Conservation (phyloP, 2,113 vertebrate genomes). For the Scytalopus superciliaris region DNA sequence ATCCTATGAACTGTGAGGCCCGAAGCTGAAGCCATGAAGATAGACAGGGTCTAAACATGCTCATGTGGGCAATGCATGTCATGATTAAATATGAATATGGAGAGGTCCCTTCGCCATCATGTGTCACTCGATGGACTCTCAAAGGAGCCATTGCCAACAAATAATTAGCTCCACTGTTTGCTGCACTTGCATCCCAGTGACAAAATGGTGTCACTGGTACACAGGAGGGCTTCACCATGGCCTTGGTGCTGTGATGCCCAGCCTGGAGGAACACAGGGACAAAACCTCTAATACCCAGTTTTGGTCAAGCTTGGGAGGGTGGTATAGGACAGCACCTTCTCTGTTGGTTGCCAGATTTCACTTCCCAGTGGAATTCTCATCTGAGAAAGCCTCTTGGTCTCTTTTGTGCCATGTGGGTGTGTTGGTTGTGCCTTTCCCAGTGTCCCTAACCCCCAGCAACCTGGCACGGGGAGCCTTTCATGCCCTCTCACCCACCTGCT, state of each 20-base stretch:
- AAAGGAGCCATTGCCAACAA: slow-evolving; percentile 7
- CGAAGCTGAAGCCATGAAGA: background rate
- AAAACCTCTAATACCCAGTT: background rate
- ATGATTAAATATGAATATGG: slow-evolving; percentile 29
- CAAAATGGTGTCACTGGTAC: slow-evolving; percentile 57
- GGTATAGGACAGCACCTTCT: background rate
- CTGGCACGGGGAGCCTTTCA: background rate
- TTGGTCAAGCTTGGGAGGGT: background rate
- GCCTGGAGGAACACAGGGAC: background rate
- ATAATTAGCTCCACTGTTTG: background rate
- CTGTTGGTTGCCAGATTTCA: background rate
- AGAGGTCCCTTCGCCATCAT: background rate
- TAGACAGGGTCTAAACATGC: background rate
- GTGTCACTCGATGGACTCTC: background rate
- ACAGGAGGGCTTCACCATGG: background rate
- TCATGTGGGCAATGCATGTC: background rate
- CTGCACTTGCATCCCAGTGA: slow-evolving; percentile 17
- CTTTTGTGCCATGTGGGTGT: background rate
- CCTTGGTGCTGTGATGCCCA: background rate
- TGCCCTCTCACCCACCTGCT: background rate
- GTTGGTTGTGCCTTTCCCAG: background rate
- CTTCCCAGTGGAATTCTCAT: background rate
- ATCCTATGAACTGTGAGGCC: background rate
- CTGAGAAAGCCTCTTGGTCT: background rate
- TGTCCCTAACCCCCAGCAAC: background rate